A percentile compares a stretch with the other conserved stretches of the same genome.
Conservation (phyloP, 1,140 invertebrate species). For the Hypothenemus hampei region DNA sequence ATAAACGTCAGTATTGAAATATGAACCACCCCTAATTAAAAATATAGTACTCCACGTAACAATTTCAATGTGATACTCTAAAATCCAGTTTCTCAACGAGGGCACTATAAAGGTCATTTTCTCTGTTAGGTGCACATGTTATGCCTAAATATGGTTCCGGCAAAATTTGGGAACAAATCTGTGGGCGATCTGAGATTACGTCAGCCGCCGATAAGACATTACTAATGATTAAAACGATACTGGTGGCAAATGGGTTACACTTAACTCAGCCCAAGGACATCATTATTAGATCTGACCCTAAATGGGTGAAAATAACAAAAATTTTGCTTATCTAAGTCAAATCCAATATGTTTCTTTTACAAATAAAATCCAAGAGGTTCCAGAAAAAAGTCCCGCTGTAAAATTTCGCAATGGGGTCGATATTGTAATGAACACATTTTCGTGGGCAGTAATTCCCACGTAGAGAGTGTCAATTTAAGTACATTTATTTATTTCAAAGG, state of each 20-base stretch:
- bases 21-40: constrained; percentile 2
- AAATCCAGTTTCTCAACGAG: neutral
- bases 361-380: constrained; percentile 60
- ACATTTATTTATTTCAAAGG: no score
- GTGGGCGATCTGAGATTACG: constrained; percentile 79
- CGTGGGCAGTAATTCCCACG: constrained; percentile 67
- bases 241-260: constrained; percentile 57
- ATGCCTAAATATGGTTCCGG: constrained; percentile 67
- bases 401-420: constrained; percentile 67
- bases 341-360: constrained; percentile 51
- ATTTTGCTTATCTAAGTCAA: constrained; percentile 63
- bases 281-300: constrained; percentile 62
- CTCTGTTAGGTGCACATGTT: constrained; percentile 68
- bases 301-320: constrained; percentile 65
- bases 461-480: no score
- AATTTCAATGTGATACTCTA: neutral
- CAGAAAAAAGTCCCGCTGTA: constrained; percentile 61
- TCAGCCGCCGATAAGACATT: constrained; percentile 78
- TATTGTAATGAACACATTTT: constrained; percentile 49
- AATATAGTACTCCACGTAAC: constrained; percentile 10
- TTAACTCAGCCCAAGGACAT: constrained; percentile 61
- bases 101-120: constrained; percentile 69
- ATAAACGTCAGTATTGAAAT: constrained; percentile 6
- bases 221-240: constrained; percentile 65
- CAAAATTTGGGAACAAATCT: constrained; percentile 75